A percentile compares a stretch with the other conserved stretches of the same genome.
Evolutionary conservation across 2,888 invertebrate genomes (phyloP).

Genomic region (Chrysolina oricalcia): DNA sequence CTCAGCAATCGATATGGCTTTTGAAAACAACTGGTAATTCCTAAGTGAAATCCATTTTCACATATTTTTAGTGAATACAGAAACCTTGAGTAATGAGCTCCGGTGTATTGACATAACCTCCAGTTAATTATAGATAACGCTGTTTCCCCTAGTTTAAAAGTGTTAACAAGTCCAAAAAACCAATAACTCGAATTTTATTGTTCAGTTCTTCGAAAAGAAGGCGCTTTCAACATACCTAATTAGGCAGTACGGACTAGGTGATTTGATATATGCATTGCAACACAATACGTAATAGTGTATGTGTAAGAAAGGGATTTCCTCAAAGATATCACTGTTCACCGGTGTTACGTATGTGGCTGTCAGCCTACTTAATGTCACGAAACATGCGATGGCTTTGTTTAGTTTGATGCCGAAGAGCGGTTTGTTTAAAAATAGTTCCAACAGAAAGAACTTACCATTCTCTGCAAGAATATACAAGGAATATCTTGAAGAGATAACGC

Average conservation of each 20-base stretch:
- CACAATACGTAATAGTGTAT: constrained; percentile 35
- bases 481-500: no score
- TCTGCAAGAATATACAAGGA: no score
- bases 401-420: neutral
- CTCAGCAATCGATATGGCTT: no score
- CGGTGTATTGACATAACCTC: neutral
- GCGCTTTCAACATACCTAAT: constrained; percentile 24
- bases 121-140: neutral
- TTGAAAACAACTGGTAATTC: no score
- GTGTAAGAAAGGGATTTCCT: constrained; percentile 30
- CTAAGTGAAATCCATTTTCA: no score
- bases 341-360: constrained; percentile 26
- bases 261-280: constrained; percentile 29
- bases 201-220: constrained; percentile 2
- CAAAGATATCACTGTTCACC: constrained; percentile 25
- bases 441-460: neutral
- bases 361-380: constrained; percentile 23
- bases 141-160: neutral
- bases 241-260: constrained; percentile 10
- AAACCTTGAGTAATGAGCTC: neutral
- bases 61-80: no score
- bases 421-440: neutral
- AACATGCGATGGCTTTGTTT: constrained; percentile 23
- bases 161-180: neutral
- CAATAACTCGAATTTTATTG: constrained; percentile 12